phyloP scores from a whole-genome alignment of 2,797 vertebrate species.

The Ptychadena robeensis region DNA sequence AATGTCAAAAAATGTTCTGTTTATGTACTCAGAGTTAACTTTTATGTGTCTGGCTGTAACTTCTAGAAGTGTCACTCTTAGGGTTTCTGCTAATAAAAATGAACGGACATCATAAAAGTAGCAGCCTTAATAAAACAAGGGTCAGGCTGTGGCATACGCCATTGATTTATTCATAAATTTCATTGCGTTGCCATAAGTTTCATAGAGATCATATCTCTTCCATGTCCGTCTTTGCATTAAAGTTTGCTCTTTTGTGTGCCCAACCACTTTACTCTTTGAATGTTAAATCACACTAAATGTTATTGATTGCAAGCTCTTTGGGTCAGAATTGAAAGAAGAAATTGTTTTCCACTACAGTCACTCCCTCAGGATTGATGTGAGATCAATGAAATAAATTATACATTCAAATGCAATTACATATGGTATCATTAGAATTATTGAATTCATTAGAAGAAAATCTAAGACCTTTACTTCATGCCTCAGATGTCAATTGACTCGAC shows the following conservation, averaged over 20 bases:
- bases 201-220: conserved; percentile 39
- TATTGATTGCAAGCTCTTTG: conserved; percentile 46
- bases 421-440: conserved; percentile 7
- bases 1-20: not conserved
- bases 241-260: conserved; percentile 33
- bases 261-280: conserved; percentile 24
- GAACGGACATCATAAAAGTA: conserved; percentile 70
- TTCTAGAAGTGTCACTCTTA: conserved; percentile 26
- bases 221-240: conserved; percentile 42
- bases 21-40: conserved; percentile 9
- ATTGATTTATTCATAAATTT: conserved; percentile 60
- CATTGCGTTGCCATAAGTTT: conserved; percentile 53
- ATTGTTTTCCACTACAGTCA: conserved; percentile 15
- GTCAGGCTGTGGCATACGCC: conserved; percentile 62
- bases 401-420: not conserved
- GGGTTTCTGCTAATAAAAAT: conserved; percentile 70
- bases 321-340: not conserved
- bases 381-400: conserved; percentile 43
- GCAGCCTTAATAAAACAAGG: conserved; percentile 75
- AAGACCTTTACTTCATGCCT: not conserved
- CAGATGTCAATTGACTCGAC: not conserved
- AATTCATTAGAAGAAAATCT: not conserved
- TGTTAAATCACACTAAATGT: conserved; percentile 16
- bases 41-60: conserved; percentile 27
- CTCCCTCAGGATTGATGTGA: not conserved